Evolutionary conservation across 2,113 vertebrate species (phyloP).

Genomic region (Struthio camelus): DNA sequence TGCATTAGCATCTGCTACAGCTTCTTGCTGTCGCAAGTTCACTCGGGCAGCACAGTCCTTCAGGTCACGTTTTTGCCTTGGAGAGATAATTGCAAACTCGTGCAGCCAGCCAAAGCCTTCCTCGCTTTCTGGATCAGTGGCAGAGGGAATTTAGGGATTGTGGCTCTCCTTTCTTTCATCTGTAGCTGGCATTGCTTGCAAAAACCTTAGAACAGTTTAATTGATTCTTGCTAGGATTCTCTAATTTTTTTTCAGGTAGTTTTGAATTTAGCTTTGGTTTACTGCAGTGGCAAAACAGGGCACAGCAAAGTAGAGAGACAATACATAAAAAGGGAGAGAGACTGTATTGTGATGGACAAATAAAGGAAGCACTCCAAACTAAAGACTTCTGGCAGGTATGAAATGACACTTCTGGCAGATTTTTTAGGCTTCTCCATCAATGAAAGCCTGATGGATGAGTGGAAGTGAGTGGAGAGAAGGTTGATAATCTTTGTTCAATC

Average conservation of each 20-base stretch:
- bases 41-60: not conserved
- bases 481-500: conserved; percentile 32
- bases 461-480: conserved; percentile 25
- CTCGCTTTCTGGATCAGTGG: not conserved
- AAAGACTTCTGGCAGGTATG: conserved; percentile 23
- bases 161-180: not conserved
- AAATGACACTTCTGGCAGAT: conserved; percentile 55
- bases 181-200: not conserved
- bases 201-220: not conserved
- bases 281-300: not conserved
- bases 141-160: not conserved
- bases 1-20: not conserved
- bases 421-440: not conserved
- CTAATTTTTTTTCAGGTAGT: not conserved
- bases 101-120: not conserved
- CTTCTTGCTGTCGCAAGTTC: not conserved
- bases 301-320: fast-evolving
- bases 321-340: not conserved
- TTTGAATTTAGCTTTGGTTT: not conserved
- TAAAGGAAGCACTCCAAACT: not conserved
- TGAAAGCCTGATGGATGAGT: conserved; percentile 38
- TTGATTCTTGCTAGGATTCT: not conserved
- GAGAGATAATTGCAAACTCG: not conserved
- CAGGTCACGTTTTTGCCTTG: not conserved
- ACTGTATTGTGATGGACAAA: not conserved